These are phyloP conservation scores for Cercopithecus neglectus DNA, from an alignment of 2,797 vertebrate species.

Conservation along the genomic window DNA sequence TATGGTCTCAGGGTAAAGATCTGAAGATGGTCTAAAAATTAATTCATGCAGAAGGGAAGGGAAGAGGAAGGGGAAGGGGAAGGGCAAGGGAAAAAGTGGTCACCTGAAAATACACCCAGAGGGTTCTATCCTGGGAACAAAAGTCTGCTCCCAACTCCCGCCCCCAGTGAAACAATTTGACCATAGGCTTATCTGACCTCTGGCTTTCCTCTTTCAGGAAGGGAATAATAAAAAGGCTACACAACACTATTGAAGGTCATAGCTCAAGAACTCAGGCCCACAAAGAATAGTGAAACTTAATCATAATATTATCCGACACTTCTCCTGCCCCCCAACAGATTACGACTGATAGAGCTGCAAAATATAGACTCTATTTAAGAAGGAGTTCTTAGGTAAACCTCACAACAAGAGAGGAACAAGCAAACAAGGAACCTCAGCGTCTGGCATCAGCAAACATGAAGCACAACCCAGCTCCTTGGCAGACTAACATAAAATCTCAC, in stretches of 20 bases:
- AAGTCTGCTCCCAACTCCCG: rapidly evolving
- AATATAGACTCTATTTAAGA: too few species aligned
- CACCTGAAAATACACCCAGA: rapidly evolving
- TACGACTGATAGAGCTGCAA: too few species aligned
- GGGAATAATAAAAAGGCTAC: too few species aligned
- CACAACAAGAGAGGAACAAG: not conserved
- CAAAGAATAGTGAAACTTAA: not conserved
- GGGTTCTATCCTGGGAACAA: not conserved
- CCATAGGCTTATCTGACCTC: not conserved
- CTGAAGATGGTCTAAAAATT: too few species aligned
- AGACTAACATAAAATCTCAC: rapidly evolving
- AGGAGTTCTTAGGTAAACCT: not conserved
- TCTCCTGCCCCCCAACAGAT: not conserved
- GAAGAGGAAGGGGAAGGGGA: too few species aligned
- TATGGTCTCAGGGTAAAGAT: not conserved
- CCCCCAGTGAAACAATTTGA: rapidly evolving
- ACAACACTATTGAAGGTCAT: not conserved
- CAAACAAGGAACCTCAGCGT: rapidly evolving
- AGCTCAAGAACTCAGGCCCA: not conserved
- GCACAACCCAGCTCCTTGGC: rapidly evolving
- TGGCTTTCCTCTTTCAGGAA: not conserved
- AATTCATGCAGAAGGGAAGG: not conserved
- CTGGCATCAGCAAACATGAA: rapidly evolving
- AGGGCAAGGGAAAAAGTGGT: rapidly evolving
- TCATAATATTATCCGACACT: rapidly evolving